phyloP scores from a whole-genome alignment of 2,797 vertebrate species.

The Cirrhinus mrigala region DNA sequence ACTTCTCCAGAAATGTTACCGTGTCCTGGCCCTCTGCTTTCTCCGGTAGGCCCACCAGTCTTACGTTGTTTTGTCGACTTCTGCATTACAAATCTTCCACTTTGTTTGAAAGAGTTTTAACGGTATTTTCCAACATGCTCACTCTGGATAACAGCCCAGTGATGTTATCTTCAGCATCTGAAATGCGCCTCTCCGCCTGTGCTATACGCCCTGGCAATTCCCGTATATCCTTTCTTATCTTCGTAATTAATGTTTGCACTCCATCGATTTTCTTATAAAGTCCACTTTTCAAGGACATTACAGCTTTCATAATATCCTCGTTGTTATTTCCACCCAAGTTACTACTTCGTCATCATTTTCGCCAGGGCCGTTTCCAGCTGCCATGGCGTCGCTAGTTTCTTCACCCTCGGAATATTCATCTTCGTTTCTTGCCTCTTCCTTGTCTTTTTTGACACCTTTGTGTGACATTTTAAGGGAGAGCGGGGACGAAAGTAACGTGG shows the following conservation, averaged over 20 bases:
- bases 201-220: background rate
- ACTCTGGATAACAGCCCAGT: background rate
- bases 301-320: constrained; percentile 1
- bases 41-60: background rate
- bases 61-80: constrained; percentile 3
- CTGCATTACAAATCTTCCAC: constrained; percentile 33
- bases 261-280: background rate
- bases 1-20: background rate
- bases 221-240: too few relatives aligned
- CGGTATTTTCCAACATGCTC: constrained; percentile 18
- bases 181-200: background rate
- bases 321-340: background rate
- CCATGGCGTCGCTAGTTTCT: constrained; percentile 1
- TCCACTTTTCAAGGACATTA: background rate
- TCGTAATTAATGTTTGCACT: too few relatives aligned
- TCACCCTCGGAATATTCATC: too few relatives aligned
- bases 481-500: too few relatives aligned
- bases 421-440: background rate
- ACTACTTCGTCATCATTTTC: background rate
- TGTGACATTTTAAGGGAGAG: background rate
- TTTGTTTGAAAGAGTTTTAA: constrained; percentile 19
- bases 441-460: background rate
- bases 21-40: constrained; percentile 32
- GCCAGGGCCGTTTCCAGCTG: background rate
- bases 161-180: background rate